Percentiles rank a stretch among this genome's conserved stretches.
Conservation (phyloP, 1,140 invertebrate genomes). For the Ooceraea biroi region DNA sequence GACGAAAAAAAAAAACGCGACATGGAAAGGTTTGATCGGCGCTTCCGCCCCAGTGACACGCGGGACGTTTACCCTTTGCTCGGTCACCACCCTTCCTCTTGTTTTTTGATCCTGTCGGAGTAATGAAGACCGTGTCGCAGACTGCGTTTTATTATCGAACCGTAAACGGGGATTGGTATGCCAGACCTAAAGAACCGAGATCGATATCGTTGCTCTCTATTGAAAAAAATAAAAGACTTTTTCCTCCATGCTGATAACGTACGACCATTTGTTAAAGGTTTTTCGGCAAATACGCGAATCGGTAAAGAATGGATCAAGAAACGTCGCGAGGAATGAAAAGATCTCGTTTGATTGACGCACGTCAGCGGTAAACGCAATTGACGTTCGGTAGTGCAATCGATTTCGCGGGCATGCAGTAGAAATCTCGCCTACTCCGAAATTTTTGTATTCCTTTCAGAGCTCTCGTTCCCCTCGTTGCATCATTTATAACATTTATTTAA, state of each 20-base stretch:
- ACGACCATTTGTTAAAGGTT: constrained; percentile 43
- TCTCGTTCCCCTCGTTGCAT: not conserved
- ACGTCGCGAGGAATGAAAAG: not conserved
- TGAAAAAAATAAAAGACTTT: constrained; percentile 55
- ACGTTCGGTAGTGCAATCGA: constrained; percentile 23
- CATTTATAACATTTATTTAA: not conserved
- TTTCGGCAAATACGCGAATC: constrained; percentile 41
- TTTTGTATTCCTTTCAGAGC: not conserved
- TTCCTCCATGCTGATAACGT: constrained; percentile 50
- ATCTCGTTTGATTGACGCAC: constrained; percentile 28
- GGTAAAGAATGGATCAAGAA: constrained; percentile 5
- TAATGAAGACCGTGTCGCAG: constrained; percentile 67
- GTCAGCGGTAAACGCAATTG: constrained; percentile 28
- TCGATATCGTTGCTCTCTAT: constrained; percentile 64
- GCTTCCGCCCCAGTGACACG: constrained; percentile 46
- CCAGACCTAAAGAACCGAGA: constrained; percentile 30
- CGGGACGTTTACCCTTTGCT: constrained; percentile 66
- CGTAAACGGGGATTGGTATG: constrained; percentile 12
- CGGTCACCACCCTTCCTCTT: constrained; percentile 24
- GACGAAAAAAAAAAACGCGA: constrained; percentile 41
- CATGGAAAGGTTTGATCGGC: constrained; percentile 48
- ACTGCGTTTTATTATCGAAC: constrained; percentile 53
- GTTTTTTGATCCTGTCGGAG: constrained; percentile 47
- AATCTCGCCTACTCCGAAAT: not conserved
- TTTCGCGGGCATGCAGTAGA: not conserved